Percentiles rank a stretch among this genome's conserved stretches.
phyloP scores from a whole-genome alignment of 2,888 invertebrate species.

The Idaea aversata region DNA sequence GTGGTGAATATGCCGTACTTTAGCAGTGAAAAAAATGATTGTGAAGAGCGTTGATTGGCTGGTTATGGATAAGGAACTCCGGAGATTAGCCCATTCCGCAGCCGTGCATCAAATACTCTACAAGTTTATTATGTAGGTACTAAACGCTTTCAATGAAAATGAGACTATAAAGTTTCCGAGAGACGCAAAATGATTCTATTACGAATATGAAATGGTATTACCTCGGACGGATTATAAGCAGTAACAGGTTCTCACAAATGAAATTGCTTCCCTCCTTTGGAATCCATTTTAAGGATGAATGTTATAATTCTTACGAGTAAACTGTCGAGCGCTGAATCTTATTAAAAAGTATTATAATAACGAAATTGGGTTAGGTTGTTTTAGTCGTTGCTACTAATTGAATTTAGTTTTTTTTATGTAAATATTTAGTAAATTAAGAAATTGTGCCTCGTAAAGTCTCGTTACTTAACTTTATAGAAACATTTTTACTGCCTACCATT shows the following conservation, averaged over 20 bases:
- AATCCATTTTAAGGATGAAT: conserved; percentile 79
- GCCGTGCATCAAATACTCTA: conserved; percentile 74
- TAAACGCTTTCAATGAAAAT: conserved; percentile 79
- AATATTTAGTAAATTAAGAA: not conserved
- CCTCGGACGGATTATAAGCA: conserved; percentile 79
- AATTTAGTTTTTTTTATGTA: not conserved
- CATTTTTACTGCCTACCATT: no score
- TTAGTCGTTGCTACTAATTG: not conserved
- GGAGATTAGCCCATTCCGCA: conserved; percentile 65
- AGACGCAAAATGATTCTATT: conserved; percentile 79
- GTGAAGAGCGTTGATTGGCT: conserved; percentile 49
- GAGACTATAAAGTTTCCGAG: conserved; percentile 79
- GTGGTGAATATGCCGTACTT: no score
- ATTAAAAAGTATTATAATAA: not conserved
- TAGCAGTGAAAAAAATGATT: not conserved
- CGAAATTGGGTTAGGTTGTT: not conserved
- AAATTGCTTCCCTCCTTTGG: conserved; percentile 78
- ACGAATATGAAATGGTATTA: conserved; percentile 81
- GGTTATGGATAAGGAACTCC: conserved; percentile 47
- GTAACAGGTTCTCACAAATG: conserved; percentile 78
- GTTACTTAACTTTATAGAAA: not conserved
- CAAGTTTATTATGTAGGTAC: conserved; percentile 74
- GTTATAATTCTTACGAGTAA: conserved; percentile 76
- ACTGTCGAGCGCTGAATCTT: conserved; percentile 16
- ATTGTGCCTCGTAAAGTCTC: not conserved